A percentile compares a stretch with the other conserved stretches of the same genome.
phyloP scores from a whole-genome alignment of 2,113 vertebrate genomes.

The Osmerus eperlanus region DNA sequence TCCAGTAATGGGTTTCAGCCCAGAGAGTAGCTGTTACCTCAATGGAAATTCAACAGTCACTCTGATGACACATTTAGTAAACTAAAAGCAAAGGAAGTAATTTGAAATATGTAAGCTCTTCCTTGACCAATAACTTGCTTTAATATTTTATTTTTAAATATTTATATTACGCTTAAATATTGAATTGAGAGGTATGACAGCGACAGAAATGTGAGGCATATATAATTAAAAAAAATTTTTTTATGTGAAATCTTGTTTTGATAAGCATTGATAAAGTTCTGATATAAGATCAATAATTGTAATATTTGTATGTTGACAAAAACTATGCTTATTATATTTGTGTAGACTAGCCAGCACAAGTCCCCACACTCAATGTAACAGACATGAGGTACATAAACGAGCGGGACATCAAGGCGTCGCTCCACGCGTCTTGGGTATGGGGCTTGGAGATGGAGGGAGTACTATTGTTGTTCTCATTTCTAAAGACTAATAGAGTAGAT shows the following conservation, averaged over 20 bases:
- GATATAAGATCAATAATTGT: too few species aligned
- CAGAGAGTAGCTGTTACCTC: conserved; percentile 13
- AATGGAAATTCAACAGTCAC: conserved; percentile 12
- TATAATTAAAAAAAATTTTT: too few species aligned
- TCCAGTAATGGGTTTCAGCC: conserved; percentile 1
- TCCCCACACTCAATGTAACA: too few species aligned
- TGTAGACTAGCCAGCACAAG: too few species aligned
- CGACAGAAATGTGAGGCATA: too few species aligned
- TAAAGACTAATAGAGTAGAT: conserved; percentile 40
- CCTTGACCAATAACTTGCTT: neutral
- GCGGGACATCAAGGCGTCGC: neutral
- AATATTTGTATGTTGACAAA: too few species aligned
- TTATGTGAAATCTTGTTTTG: too few species aligned
- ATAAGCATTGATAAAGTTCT: too few species aligned
- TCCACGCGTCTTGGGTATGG: conserved; percentile 8
- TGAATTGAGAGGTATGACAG: too few species aligned
- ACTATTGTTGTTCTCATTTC: conserved; percentile 65
- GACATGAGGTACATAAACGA: too few species aligned
- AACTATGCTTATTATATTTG: too few species aligned
- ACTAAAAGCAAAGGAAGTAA: neutral
- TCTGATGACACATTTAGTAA: neutral
- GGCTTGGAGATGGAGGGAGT: conserved; percentile 35
- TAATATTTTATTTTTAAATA: neutral
- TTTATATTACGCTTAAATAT: too few species aligned
- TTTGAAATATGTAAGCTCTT: neutral